Conservation (phyloP, 1,140 invertebrate genomes). For the Drosophila sturtevanti region DNA sequence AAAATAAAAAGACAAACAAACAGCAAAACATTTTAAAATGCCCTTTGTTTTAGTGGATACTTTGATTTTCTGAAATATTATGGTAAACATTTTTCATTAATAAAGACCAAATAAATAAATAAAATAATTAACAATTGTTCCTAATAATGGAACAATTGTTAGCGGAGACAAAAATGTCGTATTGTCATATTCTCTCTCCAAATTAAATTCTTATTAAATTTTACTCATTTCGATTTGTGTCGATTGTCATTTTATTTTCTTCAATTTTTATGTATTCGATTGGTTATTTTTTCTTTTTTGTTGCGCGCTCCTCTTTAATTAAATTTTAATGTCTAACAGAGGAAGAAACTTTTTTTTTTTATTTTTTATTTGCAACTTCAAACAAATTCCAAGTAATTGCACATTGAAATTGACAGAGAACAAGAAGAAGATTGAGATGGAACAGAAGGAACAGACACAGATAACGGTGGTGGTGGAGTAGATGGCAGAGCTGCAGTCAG, state of each 20-base stretch:
- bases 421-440: conserved; percentile 1
- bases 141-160: too few relatives aligned
- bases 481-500: conserved; percentile 26
- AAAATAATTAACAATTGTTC: too few relatives aligned
- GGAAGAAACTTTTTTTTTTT: conserved; percentile 49
- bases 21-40: background rate
- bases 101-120: too few relatives aligned
- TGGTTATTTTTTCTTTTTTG: conserved; percentile 7
- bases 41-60: background rate
- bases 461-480: background rate
- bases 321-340: conserved; percentile 64
- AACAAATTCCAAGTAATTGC: conserved; percentile 79
- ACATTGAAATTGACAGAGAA: conserved; percentile 61
- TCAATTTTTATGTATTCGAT: background rate
- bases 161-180: too few relatives aligned
- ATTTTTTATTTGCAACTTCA: conserved; percentile 57
- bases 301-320: conserved; percentile 49
- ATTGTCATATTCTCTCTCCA: too few relatives aligned
- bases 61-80: conserved; percentile 37
- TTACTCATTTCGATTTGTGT: conserved; percentile 61
- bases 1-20: background rate
- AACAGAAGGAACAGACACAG: background rate
- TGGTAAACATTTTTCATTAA: too few relatives aligned
- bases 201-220: background rate
- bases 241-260: conserved; percentile 40